Evolutionary conservation across 92 coral and sea anemone genomes (phyloP).

Genomic region (Phymanthus crucifer): DNA sequence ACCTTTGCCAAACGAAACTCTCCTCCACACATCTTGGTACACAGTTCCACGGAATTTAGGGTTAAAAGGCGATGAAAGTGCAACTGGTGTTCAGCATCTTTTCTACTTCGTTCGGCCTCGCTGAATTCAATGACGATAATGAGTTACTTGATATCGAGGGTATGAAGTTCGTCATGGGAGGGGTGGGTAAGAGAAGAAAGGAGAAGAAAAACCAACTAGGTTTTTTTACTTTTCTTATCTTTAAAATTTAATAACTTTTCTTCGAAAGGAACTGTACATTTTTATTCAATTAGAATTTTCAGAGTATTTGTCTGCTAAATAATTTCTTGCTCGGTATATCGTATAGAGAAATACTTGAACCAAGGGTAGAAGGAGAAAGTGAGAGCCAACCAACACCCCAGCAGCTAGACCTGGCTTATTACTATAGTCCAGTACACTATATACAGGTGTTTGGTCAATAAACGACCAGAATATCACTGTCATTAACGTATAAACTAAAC

Average conservation of each 20-base stretch:
- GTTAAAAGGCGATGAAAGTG: background rate
- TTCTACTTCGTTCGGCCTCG: too few relatives aligned
- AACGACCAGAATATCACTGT: constrained; percentile 79
- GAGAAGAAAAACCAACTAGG: too few relatives aligned
- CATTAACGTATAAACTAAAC: constrained; percentile 42
- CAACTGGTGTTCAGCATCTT: background rate
- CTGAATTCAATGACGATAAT: too few relatives aligned
- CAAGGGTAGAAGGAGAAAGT: constrained; percentile 57
- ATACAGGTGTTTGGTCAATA: constrained; percentile 57
- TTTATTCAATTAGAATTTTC: background rate
- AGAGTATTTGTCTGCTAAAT: constrained; percentile 9
- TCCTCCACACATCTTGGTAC: constrained; percentile 31
- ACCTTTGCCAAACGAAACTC: constrained; percentile 44
- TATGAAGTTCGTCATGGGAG: too few relatives aligned
- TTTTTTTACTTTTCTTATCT: too few relatives aligned
- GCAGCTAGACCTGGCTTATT: constrained; percentile 57
- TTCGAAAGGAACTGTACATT: background rate
- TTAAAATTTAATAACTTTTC: background rate
- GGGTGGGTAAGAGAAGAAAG: too few relatives aligned
- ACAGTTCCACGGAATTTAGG: background rate
- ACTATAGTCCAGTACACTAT: constrained; percentile 66
- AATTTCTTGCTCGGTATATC: constrained; percentile 66
- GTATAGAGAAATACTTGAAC: constrained; percentile 59
- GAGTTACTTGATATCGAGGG: too few relatives aligned
- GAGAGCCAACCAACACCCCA: constrained; percentile 46